Evolutionary conservation across 30 jellyfish, hydroid and myxozoan species (phyloP).

Genomic region (Aurelia aurita complex sp. Pacific): DNA sequence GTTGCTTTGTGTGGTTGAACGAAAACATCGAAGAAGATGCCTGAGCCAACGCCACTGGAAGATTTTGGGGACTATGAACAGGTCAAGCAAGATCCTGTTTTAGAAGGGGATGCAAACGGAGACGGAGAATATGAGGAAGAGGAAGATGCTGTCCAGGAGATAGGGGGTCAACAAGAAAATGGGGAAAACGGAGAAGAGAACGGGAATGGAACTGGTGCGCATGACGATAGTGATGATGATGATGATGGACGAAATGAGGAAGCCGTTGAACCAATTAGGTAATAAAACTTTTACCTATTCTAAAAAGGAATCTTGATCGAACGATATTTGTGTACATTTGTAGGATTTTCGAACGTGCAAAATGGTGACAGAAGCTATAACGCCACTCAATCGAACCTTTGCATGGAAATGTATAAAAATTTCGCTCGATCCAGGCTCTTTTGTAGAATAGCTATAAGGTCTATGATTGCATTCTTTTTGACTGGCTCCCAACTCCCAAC

Average conservation of each 20-base stretch:
- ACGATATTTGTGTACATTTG: too few relatives aligned
- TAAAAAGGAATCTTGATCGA: too few relatives aligned
- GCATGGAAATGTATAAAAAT: too few relatives aligned
- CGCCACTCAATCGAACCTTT: too few relatives aligned
- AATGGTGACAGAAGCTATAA: too few relatives aligned
- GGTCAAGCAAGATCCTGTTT: not conserved
- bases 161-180: conserved; percentile 5
- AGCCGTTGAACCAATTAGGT: not conserved
- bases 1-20: not conserved
- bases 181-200: conserved; percentile 8
- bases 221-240: conserved; percentile 7
- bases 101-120: conserved; percentile 6
- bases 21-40: not conserved
- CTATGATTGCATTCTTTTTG: too few relatives aligned
- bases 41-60: conserved; percentile 49
- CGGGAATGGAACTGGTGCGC: not conserved
- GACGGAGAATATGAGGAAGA: not conserved
- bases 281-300: too few relatives aligned
- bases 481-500: too few relatives aligned
- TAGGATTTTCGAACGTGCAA: too few relatives aligned
- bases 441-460: too few relatives aligned
- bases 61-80: conserved; percentile 51
- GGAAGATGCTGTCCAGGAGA: conserved; percentile 12
- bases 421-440: too few relatives aligned
- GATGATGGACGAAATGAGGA: conserved; percentile 12